These are phyloP conservation scores for Sylvilagus bachmani DNA, from an alignment of 2,113 vertebrate genomes.

Conservation along the genomic window DNA sequence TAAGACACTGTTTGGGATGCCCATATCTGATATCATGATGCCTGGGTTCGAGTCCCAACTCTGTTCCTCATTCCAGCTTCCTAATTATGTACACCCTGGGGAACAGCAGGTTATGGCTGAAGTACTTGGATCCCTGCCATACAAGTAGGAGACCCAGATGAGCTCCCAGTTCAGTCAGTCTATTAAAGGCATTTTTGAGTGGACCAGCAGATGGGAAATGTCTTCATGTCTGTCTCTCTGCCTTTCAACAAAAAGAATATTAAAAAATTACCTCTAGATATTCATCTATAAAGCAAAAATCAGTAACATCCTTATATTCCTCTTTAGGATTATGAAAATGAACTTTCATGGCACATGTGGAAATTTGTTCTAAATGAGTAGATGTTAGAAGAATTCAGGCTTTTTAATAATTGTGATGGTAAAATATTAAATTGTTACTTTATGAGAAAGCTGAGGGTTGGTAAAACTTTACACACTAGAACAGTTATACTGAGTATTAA, in stretches of 20 bases:
- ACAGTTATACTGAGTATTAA: not conserved
- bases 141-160: not conserved
- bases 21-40: too few relatives aligned
- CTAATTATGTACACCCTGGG: too few relatives aligned
- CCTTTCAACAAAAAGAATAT: too few relatives aligned
- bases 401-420: slow-evolving; percentile 12
- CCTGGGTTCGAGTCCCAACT: too few relatives aligned
- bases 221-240: too few relatives aligned
- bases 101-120: too few relatives aligned
- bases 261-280: not conserved
- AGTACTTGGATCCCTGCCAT: not conserved
- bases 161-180: too few relatives aligned
- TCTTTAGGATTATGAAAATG: not conserved
- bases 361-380: not conserved
- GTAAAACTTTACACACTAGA: not conserved
- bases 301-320: not conserved
- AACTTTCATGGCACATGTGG: not conserved
- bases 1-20: too few relatives aligned
- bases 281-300: not conserved
- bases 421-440: not conserved
- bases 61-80: too few relatives aligned
- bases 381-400: not conserved
- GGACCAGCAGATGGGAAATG: too few relatives aligned
- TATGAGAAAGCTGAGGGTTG: not conserved
- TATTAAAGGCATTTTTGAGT: too few relatives aligned